Evolutionary conservation across 1,140 invertebrate species (phyloP).

Genomic region (Drosophila pruinosa): DNA sequence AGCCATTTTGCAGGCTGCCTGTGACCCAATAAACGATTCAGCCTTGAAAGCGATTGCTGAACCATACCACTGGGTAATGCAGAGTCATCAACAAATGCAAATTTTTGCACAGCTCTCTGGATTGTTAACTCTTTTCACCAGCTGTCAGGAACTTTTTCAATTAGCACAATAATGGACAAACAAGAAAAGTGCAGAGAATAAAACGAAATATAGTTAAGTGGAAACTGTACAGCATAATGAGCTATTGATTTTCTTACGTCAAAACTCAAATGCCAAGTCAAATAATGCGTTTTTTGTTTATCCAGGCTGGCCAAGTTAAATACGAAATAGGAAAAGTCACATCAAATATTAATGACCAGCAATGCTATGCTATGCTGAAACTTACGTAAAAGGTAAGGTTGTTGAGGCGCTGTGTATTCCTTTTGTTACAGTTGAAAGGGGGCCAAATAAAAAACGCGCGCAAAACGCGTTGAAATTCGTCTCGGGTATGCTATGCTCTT

Average conservation of each 20-base stretch:
- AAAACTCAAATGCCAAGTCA: conserved; percentile 11
- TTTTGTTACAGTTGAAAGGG: conserved; percentile 11
- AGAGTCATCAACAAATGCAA: conserved; percentile 34
- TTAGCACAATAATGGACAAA: conserved; percentile 48
- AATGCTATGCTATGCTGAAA: neutral
- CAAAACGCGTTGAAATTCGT: conserved; percentile 11
- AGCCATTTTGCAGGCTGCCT: conserved; percentile 6
- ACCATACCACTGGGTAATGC: conserved; percentile 42
- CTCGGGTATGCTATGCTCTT: conserved; percentile 7
- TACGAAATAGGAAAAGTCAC: neutral
- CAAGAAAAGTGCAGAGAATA: neutral
- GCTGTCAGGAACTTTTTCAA: conserved; percentile 52
- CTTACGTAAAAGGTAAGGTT: conserved; percentile 44
- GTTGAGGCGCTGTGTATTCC: neutral
- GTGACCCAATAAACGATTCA: conserved; percentile 56
- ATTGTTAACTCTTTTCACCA: neutral
- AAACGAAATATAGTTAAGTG: neutral
- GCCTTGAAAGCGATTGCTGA: conserved; percentile 66
- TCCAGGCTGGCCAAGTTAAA: neutral
- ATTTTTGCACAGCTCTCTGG: neutral
- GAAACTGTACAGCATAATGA: conserved; percentile 30
- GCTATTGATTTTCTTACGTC: conserved; percentile 66
- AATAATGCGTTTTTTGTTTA: neutral
- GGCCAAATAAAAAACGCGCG: conserved; percentile 24
- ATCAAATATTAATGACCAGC: neutral